These are phyloP conservation scores for Rhopilema esculentum DNA, from an alignment of 30 jellyfish, hydroid and myxozoan genomes.

Conservation along the genomic window DNA sequence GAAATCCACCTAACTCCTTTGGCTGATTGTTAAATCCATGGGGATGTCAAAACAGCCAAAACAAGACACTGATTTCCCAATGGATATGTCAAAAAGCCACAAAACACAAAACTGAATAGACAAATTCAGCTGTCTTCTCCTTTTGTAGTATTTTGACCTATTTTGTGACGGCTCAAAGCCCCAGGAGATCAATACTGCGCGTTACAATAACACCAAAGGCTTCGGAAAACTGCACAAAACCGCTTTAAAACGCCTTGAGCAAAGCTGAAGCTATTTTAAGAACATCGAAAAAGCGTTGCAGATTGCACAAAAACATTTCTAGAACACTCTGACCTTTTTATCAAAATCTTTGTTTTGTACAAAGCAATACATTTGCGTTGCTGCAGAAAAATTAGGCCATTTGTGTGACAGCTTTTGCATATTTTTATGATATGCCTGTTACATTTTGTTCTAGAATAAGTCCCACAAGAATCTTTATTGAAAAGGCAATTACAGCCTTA, in stretches of 20 bases:
- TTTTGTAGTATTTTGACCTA: neutral
- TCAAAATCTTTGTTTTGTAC: neutral
- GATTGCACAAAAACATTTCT: neutral
- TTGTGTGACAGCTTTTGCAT: too few relatives aligned
- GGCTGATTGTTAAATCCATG: neutral
- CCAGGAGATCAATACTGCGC: neutral
- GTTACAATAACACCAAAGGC: neutral
- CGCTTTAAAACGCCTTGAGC: neutral
- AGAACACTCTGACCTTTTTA: neutral
- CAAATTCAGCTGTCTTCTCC: neutral
- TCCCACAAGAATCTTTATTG: too few relatives aligned
- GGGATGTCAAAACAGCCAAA: slow-evolving; percentile 6
- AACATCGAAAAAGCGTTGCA: neutral
- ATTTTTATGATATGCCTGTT: too few relatives aligned
- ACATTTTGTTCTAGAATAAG: too few relatives aligned
- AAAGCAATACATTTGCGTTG: too few relatives aligned
- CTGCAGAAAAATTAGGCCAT: too few relatives aligned
- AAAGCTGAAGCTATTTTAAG: neutral
- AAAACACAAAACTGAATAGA: neutral
- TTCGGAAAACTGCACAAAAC: neutral
- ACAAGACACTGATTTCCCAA: neutral
- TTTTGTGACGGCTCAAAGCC: neutral
- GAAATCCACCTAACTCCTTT: neutral
- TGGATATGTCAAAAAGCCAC: slow-evolving; percentile 19
- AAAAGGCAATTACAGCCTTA: too few relatives aligned